These are phyloP conservation scores for Gallinago jamesoni DNA, from an alignment of 2,113 vertebrate species.

Conservation along the genomic window DNA sequence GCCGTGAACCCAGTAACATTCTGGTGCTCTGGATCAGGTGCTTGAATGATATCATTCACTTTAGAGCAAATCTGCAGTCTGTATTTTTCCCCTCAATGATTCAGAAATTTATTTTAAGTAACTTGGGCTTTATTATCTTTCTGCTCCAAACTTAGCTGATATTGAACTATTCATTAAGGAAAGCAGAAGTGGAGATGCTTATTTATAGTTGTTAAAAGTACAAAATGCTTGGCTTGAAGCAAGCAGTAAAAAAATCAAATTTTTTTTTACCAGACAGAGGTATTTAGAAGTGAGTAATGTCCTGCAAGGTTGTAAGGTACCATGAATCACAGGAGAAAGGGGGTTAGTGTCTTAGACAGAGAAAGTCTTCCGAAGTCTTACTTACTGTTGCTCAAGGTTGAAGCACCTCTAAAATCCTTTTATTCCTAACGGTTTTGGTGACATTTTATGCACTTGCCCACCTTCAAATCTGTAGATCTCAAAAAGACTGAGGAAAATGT, in stretches of 20 bases:
- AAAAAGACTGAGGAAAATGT: not conserved
- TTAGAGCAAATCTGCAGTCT: not conserved
- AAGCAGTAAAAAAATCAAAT: not conserved
- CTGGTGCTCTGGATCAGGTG: not conserved
- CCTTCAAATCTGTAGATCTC: not conserved
- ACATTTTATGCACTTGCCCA: not conserved
- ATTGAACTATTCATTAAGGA: not conserved
- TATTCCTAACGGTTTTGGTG: not conserved
- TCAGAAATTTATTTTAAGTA: not conserved
- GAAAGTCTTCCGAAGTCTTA: not conserved
- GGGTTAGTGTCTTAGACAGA: not conserved
- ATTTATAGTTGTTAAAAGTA: not conserved
- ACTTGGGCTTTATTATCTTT: not conserved
- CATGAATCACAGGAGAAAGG: not conserved
- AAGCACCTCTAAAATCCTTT: not conserved
- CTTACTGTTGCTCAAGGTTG: not conserved
- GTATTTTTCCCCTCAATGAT: not conserved
- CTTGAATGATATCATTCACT: not conserved
- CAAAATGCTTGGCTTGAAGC: not conserved
- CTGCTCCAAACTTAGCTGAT: not conserved
- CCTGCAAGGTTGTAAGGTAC: not conserved
- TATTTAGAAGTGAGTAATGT: not conserved
- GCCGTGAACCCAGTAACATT: not conserved
- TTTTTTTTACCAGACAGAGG: not conserved
- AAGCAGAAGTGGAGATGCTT: not conserved